Evolutionary conservation across 2,888 invertebrate species (phyloP).

Genomic region (Philonicus albiceps): DNA sequence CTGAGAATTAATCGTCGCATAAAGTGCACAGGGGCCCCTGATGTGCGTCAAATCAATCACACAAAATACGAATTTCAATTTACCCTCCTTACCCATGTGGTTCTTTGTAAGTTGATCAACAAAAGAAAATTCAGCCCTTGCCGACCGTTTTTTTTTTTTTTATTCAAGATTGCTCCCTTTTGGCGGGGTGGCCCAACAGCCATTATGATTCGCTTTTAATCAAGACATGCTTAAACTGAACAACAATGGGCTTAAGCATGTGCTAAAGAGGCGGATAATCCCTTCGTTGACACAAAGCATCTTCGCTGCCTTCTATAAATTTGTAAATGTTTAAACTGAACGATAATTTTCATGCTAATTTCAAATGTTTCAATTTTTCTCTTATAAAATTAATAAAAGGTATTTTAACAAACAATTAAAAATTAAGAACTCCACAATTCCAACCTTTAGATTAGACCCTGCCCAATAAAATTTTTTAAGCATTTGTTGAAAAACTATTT

Average conservation of each 20-base stretch:
- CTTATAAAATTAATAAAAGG: too few relatives aligned
- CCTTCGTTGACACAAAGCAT: conserved; percentile 45
- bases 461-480: too few relatives aligned
- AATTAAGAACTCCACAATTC: too few relatives aligned
- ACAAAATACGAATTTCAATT: conserved; percentile 41
- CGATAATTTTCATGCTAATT: background rate
- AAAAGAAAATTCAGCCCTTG: conserved; percentile 11
- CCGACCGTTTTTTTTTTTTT: background rate
- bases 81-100: conserved; percentile 24
- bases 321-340: background rate
- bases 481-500: too few relatives aligned
- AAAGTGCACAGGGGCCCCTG: conserved; percentile 13
- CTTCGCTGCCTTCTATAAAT: background rate
- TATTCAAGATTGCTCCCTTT: conserved; percentile 41
- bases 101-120: conserved; percentile 37
- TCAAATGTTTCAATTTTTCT: background rate
- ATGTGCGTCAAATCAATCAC: conserved; percentile 42
- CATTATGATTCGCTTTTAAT: conserved; percentile 40
- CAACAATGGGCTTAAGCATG: conserved; percentile 52
- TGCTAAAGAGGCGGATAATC: conserved; percentile 54
- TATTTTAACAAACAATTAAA: too few relatives aligned
- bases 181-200: background rate
- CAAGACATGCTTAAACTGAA: conserved; percentile 41
- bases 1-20: conserved; percentile 27
- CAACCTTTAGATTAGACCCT: too few relatives aligned